These are phyloP conservation scores for Clarias fuscus DNA, from an alignment of 2,797 vertebrate species.

Conservation along the genomic window DNA sequence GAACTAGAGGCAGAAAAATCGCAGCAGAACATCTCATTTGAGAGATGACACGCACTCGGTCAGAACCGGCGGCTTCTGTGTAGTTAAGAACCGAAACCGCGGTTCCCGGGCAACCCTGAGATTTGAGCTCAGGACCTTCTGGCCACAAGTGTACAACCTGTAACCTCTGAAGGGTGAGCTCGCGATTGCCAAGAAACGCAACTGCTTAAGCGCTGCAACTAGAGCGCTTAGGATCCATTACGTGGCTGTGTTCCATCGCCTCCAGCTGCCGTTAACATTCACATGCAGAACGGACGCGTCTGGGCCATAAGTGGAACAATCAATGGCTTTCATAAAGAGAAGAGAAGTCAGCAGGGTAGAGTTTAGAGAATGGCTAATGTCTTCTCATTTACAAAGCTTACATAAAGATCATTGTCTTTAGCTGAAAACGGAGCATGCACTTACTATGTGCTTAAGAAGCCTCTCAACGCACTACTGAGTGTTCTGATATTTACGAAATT, in stretches of 20 bases:
- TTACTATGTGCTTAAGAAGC: neutral
- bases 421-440: neutral
- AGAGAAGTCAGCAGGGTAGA: neutral
- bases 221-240: constrained; percentile 26
- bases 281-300: constrained; percentile 19
- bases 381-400: constrained; percentile 10
- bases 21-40: neutral
- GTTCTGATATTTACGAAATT: neutral
- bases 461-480: neutral
- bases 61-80: no score
- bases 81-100: neutral
- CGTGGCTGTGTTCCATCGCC: constrained; percentile 12
- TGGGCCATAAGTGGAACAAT: constrained; percentile 13
- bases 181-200: constrained; percentile 4
- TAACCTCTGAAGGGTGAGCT: neutral
- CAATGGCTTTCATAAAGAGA: constrained; percentile 16
- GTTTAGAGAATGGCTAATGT: constrained; percentile 1
- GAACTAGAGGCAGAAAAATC: neutral
- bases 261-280: constrained; percentile 33
- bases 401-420: neutral
- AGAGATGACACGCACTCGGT: neutral
- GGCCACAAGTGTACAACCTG: constrained; percentile 39
- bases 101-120: neutral
- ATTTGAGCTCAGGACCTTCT: constrained; percentile 3
- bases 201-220: neutral